Base-by-base conservation (phyloP, 2,113 vertebrate species). In the Microtus ochrogaster region DNA sequence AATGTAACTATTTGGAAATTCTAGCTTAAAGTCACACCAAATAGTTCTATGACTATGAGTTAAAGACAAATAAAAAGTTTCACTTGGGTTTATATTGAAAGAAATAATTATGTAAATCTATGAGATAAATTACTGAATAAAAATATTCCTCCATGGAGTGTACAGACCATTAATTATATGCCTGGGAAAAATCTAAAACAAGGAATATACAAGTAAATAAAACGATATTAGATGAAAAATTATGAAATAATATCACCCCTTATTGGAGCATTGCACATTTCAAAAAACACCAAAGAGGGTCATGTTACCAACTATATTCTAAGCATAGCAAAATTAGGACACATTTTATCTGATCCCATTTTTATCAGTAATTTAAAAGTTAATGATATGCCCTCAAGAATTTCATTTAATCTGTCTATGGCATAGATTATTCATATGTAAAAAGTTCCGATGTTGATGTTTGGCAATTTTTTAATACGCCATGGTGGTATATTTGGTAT, bases 21-120 rank as follows among this genome's bases (percentile, higher is more conserved):
- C 90, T 92, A 96, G 70, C 97, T 98, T 96, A 98, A 98, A 98
- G 95, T 97, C 89, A 98, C 98, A 97, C 96, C 76, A 83, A 63
- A 76, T 92, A 84, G 21, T 88, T 94, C 87, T 97, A 63, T 92
- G 33, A 98, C n/a, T 95, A 96, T 90, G 84, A 36, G 98, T 89
- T 44, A 76, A 77, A 85, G n/a, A 89, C 65, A 87, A 39, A 58
- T 58, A 58, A 6, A 21, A 2, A 63, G 6, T 90, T 28, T 13
- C 72, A 26, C 8, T 8, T 47, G 36, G 7, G 11, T 10, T 7
- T 94, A 93, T 93, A 85, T 7, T 68, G 94, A 96, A 89, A 90
- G 3, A 1, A n/a, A n/a, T n/a, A n/a, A 77, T 87, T 95, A 88
- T 63, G 5, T 76, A 91, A 79, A 94, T 7, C 10, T 41, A n/a